A percentile compares a stretch with the other conserved stretches of the same genome.
phyloP scores from a whole-genome alignment of 2,888 invertebrate species.

The Drosophila neotestacea region DNA sequence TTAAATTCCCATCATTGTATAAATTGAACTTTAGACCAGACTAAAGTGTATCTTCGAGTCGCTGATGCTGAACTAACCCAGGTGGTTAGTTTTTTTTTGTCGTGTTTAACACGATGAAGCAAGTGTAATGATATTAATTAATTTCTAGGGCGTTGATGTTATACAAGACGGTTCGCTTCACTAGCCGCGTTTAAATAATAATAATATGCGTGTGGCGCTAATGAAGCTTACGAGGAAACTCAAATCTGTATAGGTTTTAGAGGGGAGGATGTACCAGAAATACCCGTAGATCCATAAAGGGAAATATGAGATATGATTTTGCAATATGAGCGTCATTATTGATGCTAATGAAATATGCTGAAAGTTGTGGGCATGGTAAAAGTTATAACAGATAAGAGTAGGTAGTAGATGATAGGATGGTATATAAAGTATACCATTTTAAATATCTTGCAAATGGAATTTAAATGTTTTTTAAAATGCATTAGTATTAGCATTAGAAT shows the following conservation, averaged over 20 bases:
- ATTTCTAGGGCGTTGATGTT: conserved; percentile 50
- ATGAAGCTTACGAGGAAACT: conserved; percentile 51
- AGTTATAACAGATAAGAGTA: not conserved
- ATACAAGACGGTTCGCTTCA: conserved; percentile 32
- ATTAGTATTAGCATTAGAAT: not conserved
- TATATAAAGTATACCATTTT: too few species aligned
- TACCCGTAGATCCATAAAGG: not conserved
- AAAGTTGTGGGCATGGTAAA: not conserved
- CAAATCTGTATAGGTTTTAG: not conserved
- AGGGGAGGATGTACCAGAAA: not conserved
- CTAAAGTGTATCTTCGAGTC: conserved; percentile 10
- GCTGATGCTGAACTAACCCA: not conserved
- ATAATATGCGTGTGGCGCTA: conserved; percentile 35
- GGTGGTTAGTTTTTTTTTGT: conserved; percentile 12
- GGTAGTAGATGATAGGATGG: not conserved
- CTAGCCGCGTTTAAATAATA: conserved; percentile 31
- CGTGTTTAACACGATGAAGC: conserved; percentile 48
- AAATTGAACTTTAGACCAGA: not conserved
- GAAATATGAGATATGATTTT: not conserved
- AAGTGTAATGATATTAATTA: conserved; percentile 66
- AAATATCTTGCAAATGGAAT: too few species aligned
- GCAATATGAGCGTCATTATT: not conserved
- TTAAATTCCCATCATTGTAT: not conserved
- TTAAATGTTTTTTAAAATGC: not conserved
- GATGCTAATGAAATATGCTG: conserved; percentile 8